These are phyloP conservation scores for Poecile atricapillus DNA, from an alignment of 2,113 vertebrate genomes.

Conservation along the genomic window DNA sequence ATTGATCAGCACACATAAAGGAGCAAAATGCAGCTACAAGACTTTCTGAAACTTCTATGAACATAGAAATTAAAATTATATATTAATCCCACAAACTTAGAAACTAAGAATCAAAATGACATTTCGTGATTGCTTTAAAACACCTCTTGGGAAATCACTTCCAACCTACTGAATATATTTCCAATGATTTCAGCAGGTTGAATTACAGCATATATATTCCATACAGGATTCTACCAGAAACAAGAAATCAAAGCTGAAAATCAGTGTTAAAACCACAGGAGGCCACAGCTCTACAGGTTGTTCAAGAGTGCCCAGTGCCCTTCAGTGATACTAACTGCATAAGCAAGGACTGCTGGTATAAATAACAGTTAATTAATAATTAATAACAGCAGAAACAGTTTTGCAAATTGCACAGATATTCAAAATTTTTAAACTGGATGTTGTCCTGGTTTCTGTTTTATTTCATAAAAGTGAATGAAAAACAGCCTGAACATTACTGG, in stretches of 20 bases:
- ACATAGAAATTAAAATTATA: neutral
- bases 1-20: neutral
- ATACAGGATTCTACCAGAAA: neutral
- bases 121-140: neutral
- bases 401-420: neutral
- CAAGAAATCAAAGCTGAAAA: neutral
- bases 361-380: neutral
- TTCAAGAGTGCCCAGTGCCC: neutral
- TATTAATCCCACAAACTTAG: neutral
- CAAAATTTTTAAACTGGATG: neutral
- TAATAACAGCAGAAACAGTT: neutral
- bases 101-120: neutral
- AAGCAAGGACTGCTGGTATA: neutral
- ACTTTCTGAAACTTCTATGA: neutral
- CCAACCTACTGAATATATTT: neutral
- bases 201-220: neutral
- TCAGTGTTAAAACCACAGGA: neutral
- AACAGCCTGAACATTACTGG: neutral
- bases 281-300: neutral
- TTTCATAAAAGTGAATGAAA: neutral
- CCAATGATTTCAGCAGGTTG: neutral
- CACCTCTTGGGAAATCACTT: neutral
- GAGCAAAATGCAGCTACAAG: neutral
- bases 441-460: neutral
- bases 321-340: neutral